These are phyloP conservation scores for Tilapia sparmanii DNA, from an alignment of 2,113 vertebrate genomes.

Conservation along the genomic window DNA sequence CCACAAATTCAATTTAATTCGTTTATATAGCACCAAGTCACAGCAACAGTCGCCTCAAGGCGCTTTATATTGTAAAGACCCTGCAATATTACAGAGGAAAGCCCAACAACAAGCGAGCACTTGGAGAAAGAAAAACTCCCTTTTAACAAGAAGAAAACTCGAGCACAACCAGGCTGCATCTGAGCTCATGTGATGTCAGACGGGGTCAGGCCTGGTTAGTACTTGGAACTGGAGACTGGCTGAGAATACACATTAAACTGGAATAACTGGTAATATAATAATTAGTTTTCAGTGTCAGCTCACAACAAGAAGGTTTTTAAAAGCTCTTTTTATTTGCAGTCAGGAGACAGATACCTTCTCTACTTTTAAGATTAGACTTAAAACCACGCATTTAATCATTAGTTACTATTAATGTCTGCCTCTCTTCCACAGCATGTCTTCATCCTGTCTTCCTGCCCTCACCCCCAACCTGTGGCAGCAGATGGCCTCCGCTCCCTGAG, in stretches of 20 bases:
- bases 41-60: not conserved
- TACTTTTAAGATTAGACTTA: not conserved
- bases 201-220: not conserved
- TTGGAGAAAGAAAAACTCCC: not conserved
- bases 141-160: not conserved
- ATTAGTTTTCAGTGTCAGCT: not conserved
- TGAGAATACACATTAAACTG: not conserved
- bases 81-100: not conserved
- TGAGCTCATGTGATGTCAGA: not conserved
- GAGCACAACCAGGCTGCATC: not conserved
- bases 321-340: not conserved
- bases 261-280: not conserved
- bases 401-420: not conserved
- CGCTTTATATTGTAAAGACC: not conserved
- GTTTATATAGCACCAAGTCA: not conserved
- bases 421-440: not conserved
- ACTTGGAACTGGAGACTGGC: not conserved
- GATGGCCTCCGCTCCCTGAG: not conserved
- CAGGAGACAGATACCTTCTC: not conserved
- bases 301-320: not conserved
- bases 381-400: not conserved
- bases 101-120: not conserved
- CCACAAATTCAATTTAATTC: not conserved
- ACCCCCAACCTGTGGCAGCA: not conserved
- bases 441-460: not conserved